Conservation (phyloP, 2,888 invertebrate species). For the Drosophila anomelani region DNA sequence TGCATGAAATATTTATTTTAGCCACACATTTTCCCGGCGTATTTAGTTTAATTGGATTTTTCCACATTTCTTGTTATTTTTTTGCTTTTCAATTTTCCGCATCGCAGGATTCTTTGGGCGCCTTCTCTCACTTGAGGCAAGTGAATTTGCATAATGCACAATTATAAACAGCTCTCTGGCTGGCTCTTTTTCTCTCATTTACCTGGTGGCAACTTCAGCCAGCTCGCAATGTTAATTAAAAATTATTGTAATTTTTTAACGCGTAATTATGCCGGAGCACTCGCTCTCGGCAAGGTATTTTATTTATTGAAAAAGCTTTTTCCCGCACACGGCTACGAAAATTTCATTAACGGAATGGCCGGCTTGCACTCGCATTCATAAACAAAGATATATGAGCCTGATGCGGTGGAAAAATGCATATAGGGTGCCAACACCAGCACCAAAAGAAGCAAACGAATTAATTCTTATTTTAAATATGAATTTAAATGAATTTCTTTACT, state of each 20-base stretch:
- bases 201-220: conserved; percentile 20
- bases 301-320: conserved; percentile 62
- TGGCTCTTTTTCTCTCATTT: conserved; percentile 17
- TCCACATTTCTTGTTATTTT: conserved; percentile 7
- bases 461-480: conserved; percentile 10
- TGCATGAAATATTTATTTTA: conserved; percentile 4
- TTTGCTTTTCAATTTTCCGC: conserved; percentile 20
- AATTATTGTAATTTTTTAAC: conserved; percentile 75
- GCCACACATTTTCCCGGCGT: conserved; percentile 17
- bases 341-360: conserved; percentile 40
- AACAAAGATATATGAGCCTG: conserved; percentile 25
- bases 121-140: conserved; percentile 6
- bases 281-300: conserved; percentile 31
- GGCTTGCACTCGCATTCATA: conserved; percentile 23
- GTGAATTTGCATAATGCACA: conserved; percentile 71
- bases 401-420: conserved; percentile 15
- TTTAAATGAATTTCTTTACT: conserved; percentile 1
- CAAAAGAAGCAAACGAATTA: background rate
- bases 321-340: conserved; percentile 25
- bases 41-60: conserved; percentile 66
- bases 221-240: conserved; percentile 70
- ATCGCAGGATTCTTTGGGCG: conserved; percentile 20
- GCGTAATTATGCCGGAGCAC: conserved; percentile 67
- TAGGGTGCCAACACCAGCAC: background rate
- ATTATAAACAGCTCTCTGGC: conserved; percentile 58